Conservation (phyloP, 2,113 vertebrate genomes). For the Motacilla tschutschensis region DNA sequence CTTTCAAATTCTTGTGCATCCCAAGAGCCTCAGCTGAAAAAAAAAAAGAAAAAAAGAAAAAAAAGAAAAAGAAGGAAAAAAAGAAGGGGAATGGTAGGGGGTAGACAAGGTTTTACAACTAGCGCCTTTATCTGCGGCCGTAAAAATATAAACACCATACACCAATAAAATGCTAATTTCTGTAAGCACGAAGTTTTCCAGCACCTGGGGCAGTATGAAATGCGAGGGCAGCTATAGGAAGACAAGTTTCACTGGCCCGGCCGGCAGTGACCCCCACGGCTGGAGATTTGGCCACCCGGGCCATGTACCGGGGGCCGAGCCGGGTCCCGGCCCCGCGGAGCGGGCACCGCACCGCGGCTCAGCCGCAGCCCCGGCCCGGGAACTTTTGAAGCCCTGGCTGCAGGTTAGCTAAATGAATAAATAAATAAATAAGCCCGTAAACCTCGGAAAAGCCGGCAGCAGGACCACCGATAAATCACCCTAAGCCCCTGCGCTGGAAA, state of each 20-base stretch:
- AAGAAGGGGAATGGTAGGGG: neutral
- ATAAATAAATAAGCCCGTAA: neutral
- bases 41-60: neutral
- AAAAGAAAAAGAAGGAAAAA: neutral
- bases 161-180: neutral
- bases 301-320: accelerated
- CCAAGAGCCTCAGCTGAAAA: slow-evolving; percentile 44
- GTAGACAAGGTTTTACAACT: slow-evolving; percentile 66
- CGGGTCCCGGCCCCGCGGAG: neutral
- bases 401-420: neutral
- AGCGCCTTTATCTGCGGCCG: slow-evolving; percentile 56
- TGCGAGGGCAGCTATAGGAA: neutral
- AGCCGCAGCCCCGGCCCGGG: neutral
- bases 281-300: accelerated
- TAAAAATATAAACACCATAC: slow-evolving; percentile 36
- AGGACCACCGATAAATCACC: neutral
- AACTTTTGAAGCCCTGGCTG: neutral
- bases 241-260: neutral
- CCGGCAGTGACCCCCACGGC: neutral
- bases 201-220: neutral
- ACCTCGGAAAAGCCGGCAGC: neutral
- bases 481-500: neutral
- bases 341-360: neutral
- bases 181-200: neutral
- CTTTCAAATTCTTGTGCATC: slow-evolving; percentile 74